phyloP scores from a whole-genome alignment of 2,888 invertebrate genomes.

The Nebria brevicollis region DNA sequence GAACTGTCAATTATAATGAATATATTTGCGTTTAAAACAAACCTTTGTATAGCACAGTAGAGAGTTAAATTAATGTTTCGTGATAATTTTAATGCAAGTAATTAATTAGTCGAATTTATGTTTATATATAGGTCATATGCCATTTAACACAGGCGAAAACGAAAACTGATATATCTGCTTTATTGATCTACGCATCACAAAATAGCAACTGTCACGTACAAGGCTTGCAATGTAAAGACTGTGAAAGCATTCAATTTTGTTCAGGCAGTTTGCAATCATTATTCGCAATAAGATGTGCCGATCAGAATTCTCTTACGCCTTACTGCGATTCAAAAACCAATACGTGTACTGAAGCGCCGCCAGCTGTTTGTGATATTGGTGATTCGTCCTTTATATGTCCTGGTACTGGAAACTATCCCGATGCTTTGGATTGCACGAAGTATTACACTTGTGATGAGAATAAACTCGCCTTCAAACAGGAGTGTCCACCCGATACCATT shows the following conservation, averaged over 20 bases:
- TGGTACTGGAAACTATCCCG: conserved; percentile 29
- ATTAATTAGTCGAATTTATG: not conserved
- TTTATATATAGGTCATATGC: conserved; percentile 9
- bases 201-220: conserved; percentile 7
- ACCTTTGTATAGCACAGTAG: too few relatives aligned
- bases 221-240: conserved; percentile 37
- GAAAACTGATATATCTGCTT: conserved; percentile 6
- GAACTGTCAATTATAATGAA: too few relatives aligned
- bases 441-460: conserved; percentile 39
- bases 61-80: too few relatives aligned
- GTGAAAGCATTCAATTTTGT: conserved; percentile 36
- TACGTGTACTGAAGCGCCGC: conserved; percentile 21
- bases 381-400: conserved; percentile 16
- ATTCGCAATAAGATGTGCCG: conserved; percentile 29
- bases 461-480: not conserved
- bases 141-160: conserved; percentile 23
- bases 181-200: conserved; percentile 8
- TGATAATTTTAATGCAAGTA: too few relatives aligned
- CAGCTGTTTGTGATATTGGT: conserved; percentile 10
- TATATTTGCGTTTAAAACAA: too few relatives aligned
- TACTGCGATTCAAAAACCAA: conserved; percentile 30
- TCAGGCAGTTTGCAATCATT: not conserved
- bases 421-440: conserved; percentile 36
- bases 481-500: conserved; percentile 21
- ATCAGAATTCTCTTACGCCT: conserved; percentile 23